Evolutionary conservation across 2,888 invertebrate species (phyloP).

Genomic region (Drosophila prolongata): DNA sequence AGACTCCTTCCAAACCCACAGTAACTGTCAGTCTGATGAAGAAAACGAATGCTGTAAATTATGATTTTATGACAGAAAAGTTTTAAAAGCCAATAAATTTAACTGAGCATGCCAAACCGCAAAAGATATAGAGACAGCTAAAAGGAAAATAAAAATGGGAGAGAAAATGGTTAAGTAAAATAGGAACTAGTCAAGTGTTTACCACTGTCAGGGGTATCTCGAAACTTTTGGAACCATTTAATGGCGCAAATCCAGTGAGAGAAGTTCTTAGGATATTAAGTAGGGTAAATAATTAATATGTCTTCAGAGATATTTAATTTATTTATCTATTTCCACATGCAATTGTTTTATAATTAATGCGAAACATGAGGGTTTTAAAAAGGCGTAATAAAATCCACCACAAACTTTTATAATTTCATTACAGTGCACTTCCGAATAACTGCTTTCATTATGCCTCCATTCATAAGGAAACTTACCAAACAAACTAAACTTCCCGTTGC

Average conservation of each 20-base stretch:
- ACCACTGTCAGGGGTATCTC: constrained; percentile 3
- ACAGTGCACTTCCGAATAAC: constrained; percentile 20
- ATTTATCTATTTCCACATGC: too few species aligned
- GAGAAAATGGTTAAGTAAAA: constrained; percentile 40
- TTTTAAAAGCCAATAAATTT: constrained; percentile 74
- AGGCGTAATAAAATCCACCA: neutral
- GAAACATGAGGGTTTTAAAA: too few species aligned
- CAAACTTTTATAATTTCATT: neutral
- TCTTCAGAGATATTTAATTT: too few species aligned
- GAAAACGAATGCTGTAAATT: constrained; percentile 77
- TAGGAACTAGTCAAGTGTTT: constrained; percentile 44
- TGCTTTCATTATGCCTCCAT: constrained; percentile 61
- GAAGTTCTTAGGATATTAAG: neutral
- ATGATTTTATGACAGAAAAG: constrained; percentile 74
- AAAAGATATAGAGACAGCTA: constrained; percentile 15
- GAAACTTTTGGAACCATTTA: neutral
- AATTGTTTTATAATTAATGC: too few species aligned
- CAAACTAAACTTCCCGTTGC: constrained; percentile 54
- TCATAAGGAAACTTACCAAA: constrained; percentile 62
- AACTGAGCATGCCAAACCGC: constrained; percentile 16
- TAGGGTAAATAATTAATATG: too few species aligned
- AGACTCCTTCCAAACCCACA: constrained; percentile 38
- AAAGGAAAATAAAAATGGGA: constrained; percentile 19
- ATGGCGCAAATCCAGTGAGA: constrained; percentile 11
- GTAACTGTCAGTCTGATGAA: constrained; percentile 66